Evolutionary conservation across 1,140 invertebrate genomes (phyloP), one percentile per base, ranked within the genome.

Genomic region (Conus ventricosus): DNA sequence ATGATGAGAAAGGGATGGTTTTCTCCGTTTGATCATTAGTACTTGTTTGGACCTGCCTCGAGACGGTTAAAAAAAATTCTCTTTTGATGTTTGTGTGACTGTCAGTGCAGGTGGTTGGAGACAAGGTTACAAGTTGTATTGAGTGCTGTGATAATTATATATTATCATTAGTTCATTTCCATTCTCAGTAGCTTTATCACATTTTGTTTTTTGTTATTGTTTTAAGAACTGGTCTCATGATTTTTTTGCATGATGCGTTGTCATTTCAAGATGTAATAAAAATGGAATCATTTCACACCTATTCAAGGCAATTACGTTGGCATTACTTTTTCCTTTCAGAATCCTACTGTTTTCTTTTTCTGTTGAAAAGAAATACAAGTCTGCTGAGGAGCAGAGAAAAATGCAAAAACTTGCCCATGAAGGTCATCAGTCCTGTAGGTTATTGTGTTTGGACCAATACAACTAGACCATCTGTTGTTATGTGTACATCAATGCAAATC

Each of bases 121-220:
- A 6, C 17, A 71, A 23, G 20, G 20, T 7, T 60, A 63, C 55
- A 60, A 84, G 82, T 84, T 27, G 54, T 63, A 60, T 84, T 10
- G 82, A 63, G 82, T 84, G 82, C 82, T 84, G 82, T 84, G 82
- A 84, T 84, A 84, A 27, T 63, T 15, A 60, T 60, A 17, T 75
- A 75, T 75, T 25, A 13, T 78, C n/a, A 39, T 78, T 25, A 39
- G 6, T 60, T 60, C 15, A 11, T 60, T 15, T 60, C 15, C 57
- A 60, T 60, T 15, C 15, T 60, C 57, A 60, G 57, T 11, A 60
- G 57, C 57, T 15, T 60, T 8, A 11, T 60, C 57, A 60, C 15
- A 11, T 60, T 60, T 11, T 60, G 4, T 11, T 60, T 60, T 4
- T 60, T 60, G 39, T 60, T 60, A 8, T 60, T 60, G 57, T 60